Evolutionary conservation across 2,797 vertebrate species (phyloP).

Genomic region (Ataeniobius toweri): DNA sequence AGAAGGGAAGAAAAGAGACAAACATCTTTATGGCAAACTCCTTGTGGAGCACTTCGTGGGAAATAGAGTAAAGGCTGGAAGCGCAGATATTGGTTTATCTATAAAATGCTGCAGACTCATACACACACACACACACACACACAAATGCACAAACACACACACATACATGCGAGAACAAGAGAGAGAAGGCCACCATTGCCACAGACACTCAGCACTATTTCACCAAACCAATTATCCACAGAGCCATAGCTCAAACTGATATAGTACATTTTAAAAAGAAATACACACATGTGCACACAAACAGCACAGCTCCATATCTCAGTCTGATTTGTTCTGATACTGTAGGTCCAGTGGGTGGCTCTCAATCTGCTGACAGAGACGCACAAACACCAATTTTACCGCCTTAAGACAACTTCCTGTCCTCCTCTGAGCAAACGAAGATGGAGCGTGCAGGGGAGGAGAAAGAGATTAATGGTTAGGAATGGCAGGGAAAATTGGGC

Average conservation of each 20-base stretch:
- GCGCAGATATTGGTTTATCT: constrained; percentile 75
- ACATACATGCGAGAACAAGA: constrained; percentile 21
- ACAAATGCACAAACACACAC: constrained; percentile 13
- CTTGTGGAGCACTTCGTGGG: constrained; percentile 63
- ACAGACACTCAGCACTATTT: constrained; percentile 81
- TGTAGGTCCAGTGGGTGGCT: constrained; percentile 72
- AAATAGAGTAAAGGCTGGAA: constrained; percentile 69
- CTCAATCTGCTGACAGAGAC: constrained; percentile 77
- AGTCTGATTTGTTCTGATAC: constrained; percentile 79
- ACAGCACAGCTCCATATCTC: constrained; percentile 66
- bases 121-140: constrained; percentile 14
- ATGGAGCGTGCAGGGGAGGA: constrained; percentile 46
- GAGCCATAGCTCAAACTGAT: constrained; percentile 81
- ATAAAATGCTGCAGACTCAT: constrained; percentile 68
- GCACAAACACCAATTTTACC: constrained; percentile 73
- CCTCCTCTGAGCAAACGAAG: constrained; percentile 69
- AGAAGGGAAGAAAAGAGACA: constrained; percentile 10
- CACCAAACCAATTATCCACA: constrained; percentile 83
- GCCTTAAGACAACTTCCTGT: constrained; percentile 72
- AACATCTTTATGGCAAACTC: constrained; percentile 63
- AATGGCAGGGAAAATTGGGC: constrained; percentile 46
- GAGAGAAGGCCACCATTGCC: constrained; percentile 72
- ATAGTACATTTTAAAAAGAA: constrained; percentile 77
- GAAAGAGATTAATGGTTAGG: constrained; percentile 56
- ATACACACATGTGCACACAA: constrained; percentile 42